phyloP scores from a whole-genome alignment of 2,113 vertebrate genomes.

The Choloepus hoffmanni region DNA sequence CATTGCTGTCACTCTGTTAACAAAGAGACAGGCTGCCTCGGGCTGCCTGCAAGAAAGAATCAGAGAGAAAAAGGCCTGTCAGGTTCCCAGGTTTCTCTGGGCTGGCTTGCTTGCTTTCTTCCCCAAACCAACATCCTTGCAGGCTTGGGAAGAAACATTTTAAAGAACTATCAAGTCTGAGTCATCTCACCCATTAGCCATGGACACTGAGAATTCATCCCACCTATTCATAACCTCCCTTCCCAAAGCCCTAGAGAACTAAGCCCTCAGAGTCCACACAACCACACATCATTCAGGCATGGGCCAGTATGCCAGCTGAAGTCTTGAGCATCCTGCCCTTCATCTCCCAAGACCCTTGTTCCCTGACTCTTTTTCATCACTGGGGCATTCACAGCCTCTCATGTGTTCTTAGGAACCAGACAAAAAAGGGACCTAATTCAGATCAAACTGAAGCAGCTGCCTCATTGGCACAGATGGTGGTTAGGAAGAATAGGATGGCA shows the following conservation, averaged over 20 bases:
- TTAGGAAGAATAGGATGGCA: not conserved
- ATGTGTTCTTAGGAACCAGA: not conserved
- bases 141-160: conserved; percentile 85
- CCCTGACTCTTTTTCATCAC: conserved; percentile 20
- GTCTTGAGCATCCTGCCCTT: not conserved
- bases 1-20: conserved; percentile 98
- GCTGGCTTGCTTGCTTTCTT: conserved; percentile 83
- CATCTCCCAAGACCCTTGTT: not conserved
- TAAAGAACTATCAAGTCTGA: conserved; percentile 83
- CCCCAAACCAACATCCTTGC: conserved; percentile 84
- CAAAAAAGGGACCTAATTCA: conserved; percentile 29
- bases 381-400: not conserved
- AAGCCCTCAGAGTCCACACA: conserved; percentile 67
- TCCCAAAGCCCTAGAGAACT: conserved; percentile 73
- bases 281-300: conserved; percentile 28
- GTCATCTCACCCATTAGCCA: conserved; percentile 80
- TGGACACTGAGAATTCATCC: conserved; percentile 81
- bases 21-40: conserved; percentile 92
- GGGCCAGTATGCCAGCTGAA: conserved; percentile 10
- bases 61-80: conserved; percentile 87
- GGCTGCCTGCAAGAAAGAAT: conserved; percentile 90
- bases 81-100: conserved; percentile 86
- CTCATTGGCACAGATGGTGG: not conserved
- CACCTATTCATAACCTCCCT: conserved; percentile 62
- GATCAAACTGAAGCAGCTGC: not conserved